Evolutionary conservation across 2,888 invertebrate genomes (phyloP).

Genomic region (Cataglyphis albicans): DNA sequence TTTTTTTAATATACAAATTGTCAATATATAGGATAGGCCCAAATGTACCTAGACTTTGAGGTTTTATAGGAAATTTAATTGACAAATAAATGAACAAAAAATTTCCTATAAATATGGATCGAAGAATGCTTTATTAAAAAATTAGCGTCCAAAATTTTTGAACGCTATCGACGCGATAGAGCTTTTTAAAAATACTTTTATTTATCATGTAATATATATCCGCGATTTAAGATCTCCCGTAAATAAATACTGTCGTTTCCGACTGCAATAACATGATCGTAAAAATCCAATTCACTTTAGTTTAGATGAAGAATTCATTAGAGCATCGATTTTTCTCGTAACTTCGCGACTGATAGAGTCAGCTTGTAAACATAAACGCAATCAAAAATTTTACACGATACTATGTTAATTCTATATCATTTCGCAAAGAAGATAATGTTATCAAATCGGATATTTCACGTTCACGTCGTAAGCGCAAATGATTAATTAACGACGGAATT

Average conservation of each 20-base stretch:
- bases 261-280: constrained; percentile 3
- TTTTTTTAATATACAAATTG: neutral
- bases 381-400: neutral
- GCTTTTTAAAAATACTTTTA: no score
- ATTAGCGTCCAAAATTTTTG: no score
- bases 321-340: constrained; percentile 59
- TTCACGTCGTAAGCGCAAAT: constrained; percentile 58
- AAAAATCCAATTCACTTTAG: constrained; percentile 68
- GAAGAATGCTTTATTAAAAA: no score
- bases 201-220: constrained; percentile 11
- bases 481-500: constrained; percentile 78
- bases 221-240: constrained; percentile 33
- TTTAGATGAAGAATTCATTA: constrained; percentile 68
- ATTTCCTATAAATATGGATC: no score
- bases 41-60: no score
- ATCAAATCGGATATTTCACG: neutral
- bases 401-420: neutral
- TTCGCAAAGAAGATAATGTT: neutral
- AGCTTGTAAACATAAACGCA: constrained; percentile 4
- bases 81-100: no score
- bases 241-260: constrained; percentile 22
- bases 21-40: neutral
- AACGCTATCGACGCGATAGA: no score
- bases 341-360: neutral
- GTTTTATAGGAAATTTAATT: no score